A percentile compares a stretch with the other conserved stretches of the same genome.
Conservation (phyloP, 1,140 invertebrate genomes). For the Periplaneta americana region DNA sequence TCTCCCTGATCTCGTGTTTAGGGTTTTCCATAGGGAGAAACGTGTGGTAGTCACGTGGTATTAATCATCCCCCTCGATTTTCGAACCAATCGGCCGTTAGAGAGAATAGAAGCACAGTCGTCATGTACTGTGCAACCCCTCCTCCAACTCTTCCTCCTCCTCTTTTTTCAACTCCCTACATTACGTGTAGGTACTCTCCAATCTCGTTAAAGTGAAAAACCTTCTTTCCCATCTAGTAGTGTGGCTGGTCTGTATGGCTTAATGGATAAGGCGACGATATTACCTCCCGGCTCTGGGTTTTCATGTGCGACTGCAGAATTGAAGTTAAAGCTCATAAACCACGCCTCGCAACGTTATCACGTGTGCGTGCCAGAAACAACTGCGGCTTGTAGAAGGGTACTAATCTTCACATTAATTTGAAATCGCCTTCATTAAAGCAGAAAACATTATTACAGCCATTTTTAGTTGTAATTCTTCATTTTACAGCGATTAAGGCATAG, state of each 20-base stretch:
- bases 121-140: not conserved
- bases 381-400: too few species aligned
- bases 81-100: conserved; percentile 15
- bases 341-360: too few species aligned
- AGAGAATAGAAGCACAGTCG: not conserved
- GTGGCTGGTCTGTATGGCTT: not conserved
- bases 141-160: too few species aligned
- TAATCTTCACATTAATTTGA: too few species aligned
- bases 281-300: not conserved
- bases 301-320: not conserved
- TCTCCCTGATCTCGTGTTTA: not conserved
- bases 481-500: too few species aligned
- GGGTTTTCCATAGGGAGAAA: not conserved
- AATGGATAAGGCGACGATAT: not conserved
- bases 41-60: conserved; percentile 14
- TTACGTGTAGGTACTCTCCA: not conserved
- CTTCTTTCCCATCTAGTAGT: not conserved
- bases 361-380: too few species aligned
- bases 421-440: too few species aligned
- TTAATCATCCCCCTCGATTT: conserved; percentile 17
- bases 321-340: too few species aligned
- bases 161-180: not conserved
- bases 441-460: too few species aligned
- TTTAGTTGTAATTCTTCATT: too few species aligned
- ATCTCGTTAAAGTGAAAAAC: conserved; percentile 14